Evolutionary conservation across 2,113 vertebrate genomes (phyloP), one percentile per base, ranked within the genome.

Genomic region (Gyps fulvus): DNA sequence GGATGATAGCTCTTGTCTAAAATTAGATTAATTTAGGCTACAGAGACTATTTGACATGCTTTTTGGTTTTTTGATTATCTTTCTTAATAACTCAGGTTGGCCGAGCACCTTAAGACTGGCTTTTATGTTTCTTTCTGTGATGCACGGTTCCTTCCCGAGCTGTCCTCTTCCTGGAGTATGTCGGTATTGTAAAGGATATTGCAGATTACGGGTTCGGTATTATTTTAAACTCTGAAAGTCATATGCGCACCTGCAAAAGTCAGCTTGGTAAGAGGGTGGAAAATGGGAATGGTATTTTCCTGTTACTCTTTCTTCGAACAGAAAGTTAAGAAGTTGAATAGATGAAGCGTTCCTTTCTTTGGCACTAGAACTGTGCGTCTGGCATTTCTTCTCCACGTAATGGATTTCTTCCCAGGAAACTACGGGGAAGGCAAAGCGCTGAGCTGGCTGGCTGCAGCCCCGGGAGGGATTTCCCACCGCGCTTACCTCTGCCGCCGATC

Each of bases 1-100:
- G 34, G 27, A 34, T 1, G 2, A 4, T 36, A 16, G 7, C 19
- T 77, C 23, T 7, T 3, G 1, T 19, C 42, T n/a, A 31, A n/a
- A 76, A 73, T 54, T 13, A 65, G 61, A n/a, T 42, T 50, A 57
- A 58, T 36, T 50, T 27, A 32, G 11, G 13, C 63, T 42, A 47
- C 47, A 49, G 49, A 40, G 40, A 26, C 20, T n/a, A 55, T 40
- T 52, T 23, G 9, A 34, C 0, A 0, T 43, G n/a, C 23, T 26
- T 59, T 62, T 52, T 8, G 29, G 1, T 7, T 38, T 72, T 79
- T 29, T 21, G 7, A 17, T 36, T 62, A 7, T 57, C 55, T 17
- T 38, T n/a, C n/a, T 43, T n/a, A 47, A 13, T n/a, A 20, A n/a
- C 34, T 34, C 38, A 4, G 2, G 26, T 38, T 61, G 55, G 14